Conservation (phyloP, 2,888 invertebrate species). For the Dastarcus helophoroides region DNA sequence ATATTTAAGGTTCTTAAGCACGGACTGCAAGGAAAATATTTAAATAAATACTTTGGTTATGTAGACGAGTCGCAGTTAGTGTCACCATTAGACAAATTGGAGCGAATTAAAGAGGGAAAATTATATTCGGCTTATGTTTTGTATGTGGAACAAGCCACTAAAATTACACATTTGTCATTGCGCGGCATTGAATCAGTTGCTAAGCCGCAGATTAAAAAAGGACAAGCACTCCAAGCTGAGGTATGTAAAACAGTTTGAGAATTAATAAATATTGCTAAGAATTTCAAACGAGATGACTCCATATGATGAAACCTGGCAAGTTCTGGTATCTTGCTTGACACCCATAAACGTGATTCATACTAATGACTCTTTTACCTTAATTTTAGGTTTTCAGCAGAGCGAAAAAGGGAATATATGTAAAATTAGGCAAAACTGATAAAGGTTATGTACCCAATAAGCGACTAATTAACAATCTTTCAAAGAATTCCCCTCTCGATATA, state of each 20-base stretch:
- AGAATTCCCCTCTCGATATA: slow-evolving; percentile 34
- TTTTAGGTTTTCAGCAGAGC: slow-evolving; percentile 22
- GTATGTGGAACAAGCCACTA: slow-evolving; percentile 56
- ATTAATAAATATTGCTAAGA: background rate
- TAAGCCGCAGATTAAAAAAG: slow-evolving; percentile 39
- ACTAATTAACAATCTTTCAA: slow-evolving; percentile 24
- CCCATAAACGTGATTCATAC: too few relatives aligned
- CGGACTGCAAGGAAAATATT: slow-evolving; percentile 44
- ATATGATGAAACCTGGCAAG: too few relatives aligned
- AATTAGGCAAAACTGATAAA: slow-evolving; percentile 22
- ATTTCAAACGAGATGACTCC: too few relatives aligned
- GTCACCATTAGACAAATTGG: slow-evolving; percentile 23
- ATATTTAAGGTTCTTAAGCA: slow-evolving; percentile 37
- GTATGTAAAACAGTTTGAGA: too few relatives aligned
- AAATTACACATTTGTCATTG: slow-evolving; percentile 54
- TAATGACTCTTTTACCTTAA: too few relatives aligned
- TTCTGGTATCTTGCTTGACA: too few relatives aligned
- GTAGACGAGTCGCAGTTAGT: slow-evolving; percentile 42
- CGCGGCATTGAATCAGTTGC: slow-evolving; percentile 20
- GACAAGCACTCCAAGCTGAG: slow-evolving; percentile 43
- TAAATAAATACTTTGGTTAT: slow-evolving; percentile 40
- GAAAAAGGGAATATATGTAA: slow-evolving; percentile 25
- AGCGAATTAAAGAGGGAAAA: slow-evolving; percentile 36
- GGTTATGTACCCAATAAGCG: slow-evolving; percentile 30
- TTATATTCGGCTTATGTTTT: slow-evolving; percentile 50